Conservation (phyloP, 2,113 vertebrate genomes). For the Hippolais icterina region DNA sequence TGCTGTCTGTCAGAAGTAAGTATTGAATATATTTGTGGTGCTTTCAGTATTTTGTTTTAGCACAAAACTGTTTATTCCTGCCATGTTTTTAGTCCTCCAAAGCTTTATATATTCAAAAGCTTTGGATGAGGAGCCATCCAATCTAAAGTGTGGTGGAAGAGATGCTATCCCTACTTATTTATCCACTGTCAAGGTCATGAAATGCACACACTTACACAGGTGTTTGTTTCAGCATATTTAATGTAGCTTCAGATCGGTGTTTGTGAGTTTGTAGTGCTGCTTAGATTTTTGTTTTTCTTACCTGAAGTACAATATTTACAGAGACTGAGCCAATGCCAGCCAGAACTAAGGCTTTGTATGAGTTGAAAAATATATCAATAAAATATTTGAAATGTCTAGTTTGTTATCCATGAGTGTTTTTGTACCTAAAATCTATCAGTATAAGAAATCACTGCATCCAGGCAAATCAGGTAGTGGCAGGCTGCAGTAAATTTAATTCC, state of each 20-base stretch:
- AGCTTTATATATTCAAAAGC: neutral
- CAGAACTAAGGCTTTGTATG: neutral
- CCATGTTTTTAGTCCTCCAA: neutral
- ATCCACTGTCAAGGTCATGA: neutral
- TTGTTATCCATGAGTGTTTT: neutral
- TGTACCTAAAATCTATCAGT: neutral
- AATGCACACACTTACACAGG: neutral
- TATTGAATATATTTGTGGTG: neutral
- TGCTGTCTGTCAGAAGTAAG: neutral
- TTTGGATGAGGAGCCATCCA: neutral
- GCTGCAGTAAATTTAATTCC: neutral
- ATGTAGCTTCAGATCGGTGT: neutral
- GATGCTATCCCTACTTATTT: neutral
- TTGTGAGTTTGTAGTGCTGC: neutral
- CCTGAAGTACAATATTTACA: neutral
- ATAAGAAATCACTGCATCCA: neutral
- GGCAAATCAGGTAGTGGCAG: neutral
- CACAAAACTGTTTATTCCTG: neutral
- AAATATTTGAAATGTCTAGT: neutral
- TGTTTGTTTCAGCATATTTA: neutral
- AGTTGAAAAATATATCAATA: neutral
- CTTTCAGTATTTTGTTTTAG: neutral
- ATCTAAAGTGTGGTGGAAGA: neutral
- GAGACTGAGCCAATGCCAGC: neutral
- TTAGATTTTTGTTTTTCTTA: neutral